Conservation (phyloP, 1,140 invertebrate species). For the Brachionus angularis region DNA sequence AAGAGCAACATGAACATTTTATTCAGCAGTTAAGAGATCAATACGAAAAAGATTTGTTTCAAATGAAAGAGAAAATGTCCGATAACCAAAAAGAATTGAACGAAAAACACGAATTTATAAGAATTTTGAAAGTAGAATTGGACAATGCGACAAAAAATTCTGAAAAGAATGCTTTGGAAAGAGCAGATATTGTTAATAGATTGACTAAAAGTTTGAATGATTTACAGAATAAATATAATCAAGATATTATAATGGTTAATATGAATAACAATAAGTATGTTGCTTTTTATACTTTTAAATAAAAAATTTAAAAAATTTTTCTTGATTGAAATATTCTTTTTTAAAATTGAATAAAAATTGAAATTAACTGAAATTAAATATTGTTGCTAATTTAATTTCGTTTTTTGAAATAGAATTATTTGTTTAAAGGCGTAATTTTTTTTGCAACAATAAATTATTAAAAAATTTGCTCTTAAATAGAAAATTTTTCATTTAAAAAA, state of each 20-base stretch:
- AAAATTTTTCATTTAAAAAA: neutral
- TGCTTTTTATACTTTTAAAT: too few relatives aligned
- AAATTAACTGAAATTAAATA: too few relatives aligned
- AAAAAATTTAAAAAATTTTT: too few relatives aligned
- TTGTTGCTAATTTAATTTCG: too few relatives aligned
- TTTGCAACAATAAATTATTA: too few relatives aligned
- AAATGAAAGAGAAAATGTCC: conserved; percentile 15
- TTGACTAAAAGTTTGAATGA: conserved; percentile 29
- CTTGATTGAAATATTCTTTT: too few relatives aligned
- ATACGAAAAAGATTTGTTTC: conserved; percentile 36
- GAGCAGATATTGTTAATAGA: conserved; percentile 13
- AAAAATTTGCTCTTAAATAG: too few relatives aligned
- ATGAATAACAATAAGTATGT: too few relatives aligned
- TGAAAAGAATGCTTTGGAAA: conserved; percentile 9
- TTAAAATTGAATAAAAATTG: too few relatives aligned
- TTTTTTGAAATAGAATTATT: too few relatives aligned
- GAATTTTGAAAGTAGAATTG: conserved; percentile 13
- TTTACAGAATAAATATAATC: conserved; percentile 32
- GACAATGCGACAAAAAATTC: conserved; percentile 14
- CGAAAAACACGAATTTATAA: conserved; percentile 35
- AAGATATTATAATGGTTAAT: conserved; percentile 16
- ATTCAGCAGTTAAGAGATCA: conserved; percentile 39
- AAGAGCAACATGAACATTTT: conserved; percentile 38
- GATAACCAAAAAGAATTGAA: conserved; percentile 20
- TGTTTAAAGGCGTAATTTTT: too few relatives aligned